Base-by-base conservation (phyloP, 2,113 vertebrate species). In the Pelusios castaneus region DNA sequence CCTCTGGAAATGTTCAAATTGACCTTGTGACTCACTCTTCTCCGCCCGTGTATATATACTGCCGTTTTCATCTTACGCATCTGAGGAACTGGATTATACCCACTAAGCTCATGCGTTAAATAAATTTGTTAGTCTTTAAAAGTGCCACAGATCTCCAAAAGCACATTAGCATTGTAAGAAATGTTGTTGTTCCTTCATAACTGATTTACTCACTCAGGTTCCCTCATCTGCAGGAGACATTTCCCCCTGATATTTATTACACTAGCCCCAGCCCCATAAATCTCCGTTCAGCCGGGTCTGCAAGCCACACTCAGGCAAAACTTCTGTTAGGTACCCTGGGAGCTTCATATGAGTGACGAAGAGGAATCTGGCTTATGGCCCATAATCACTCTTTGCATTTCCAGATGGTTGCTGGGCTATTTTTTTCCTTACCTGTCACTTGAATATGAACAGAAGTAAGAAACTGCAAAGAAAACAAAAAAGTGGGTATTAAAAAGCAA, bases 261-360 rank as follows among this genome's bases (percentile, higher is more conserved):
- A 19, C 22, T 0, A 10, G 55, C 84, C 24, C 63, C 0, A 0
- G 52, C 27, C 17, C 1, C 87, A 0, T 0, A 4, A 89, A 58
- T 80, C 13, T 2, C 10, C 51, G 31, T 10, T 51, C 1, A 0
- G 49, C 1, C 70, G 25, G 38, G 38, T 38, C 73, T 16, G 22
- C 73, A 45, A 25, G 27, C 73, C 73, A 43, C 25, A 13, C 73
- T 45, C 73, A 27, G 73, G 24, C 22, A 75, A 45, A 75, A 10
- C 41, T 41, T 11, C 21, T 22, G 12, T 27, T n/a, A 19, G 17
- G 17, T 19, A 38, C 5, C 2, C n/a, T 38, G 63, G 63, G n/a
- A 38, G 63, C 63, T 70, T n/a, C 9, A 4, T 38, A 34, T 70
- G 60, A 51, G 43, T 14, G 22, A 7, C 17, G 5, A 3, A 38